These are phyloP conservation scores for Halictus rubicundus DNA, from an alignment of 1,140 invertebrate genomes.

Conservation along the genomic window DNA sequence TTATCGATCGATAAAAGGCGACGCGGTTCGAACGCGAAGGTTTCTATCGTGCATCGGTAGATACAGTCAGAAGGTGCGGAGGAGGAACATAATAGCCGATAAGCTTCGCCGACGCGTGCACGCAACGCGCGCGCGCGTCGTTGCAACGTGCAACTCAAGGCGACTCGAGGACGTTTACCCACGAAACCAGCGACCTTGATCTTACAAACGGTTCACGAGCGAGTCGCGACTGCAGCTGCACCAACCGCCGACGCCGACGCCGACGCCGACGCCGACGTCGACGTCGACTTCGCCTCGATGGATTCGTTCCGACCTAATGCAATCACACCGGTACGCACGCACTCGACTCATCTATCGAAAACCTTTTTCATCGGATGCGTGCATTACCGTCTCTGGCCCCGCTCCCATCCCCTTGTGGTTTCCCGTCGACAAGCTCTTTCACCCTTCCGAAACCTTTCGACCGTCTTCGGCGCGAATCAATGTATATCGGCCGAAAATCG, in stretches of 20 bases:
- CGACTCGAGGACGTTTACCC: slow-evolving; percentile 75
- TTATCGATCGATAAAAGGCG: slow-evolving; percentile 15
- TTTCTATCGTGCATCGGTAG: slow-evolving; percentile 35
- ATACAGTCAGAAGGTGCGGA: slow-evolving; percentile 40
- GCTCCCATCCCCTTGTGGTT: no score
- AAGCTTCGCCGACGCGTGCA: slow-evolving; percentile 31
- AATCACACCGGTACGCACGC: slow-evolving; percentile 30
- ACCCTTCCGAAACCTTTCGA: no score
- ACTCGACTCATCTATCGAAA: neutral
- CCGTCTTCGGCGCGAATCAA: no score
- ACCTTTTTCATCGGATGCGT: neutral
- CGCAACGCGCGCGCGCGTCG: slow-evolving; percentile 30
- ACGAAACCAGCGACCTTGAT: slow-evolving; percentile 73
- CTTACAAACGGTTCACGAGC: slow-evolving; percentile 53
- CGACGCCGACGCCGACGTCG: no score
- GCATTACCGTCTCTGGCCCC: no score
- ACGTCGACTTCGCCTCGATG: neutral
- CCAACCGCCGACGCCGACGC: slow-evolving; percentile 39
- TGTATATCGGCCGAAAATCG: no score
- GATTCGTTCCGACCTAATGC: slow-evolving; percentile 33
- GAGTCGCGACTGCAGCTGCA: slow-evolving; percentile 45
- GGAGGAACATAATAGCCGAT: slow-evolving; percentile 56
- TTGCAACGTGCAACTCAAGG: slow-evolving; percentile 65
- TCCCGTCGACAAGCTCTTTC: no score
- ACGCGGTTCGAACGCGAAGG: slow-evolving; percentile 9